Base-by-base conservation (phyloP, 2,888 invertebrate genomes). In the Siphlonurus alternatus region DNA sequence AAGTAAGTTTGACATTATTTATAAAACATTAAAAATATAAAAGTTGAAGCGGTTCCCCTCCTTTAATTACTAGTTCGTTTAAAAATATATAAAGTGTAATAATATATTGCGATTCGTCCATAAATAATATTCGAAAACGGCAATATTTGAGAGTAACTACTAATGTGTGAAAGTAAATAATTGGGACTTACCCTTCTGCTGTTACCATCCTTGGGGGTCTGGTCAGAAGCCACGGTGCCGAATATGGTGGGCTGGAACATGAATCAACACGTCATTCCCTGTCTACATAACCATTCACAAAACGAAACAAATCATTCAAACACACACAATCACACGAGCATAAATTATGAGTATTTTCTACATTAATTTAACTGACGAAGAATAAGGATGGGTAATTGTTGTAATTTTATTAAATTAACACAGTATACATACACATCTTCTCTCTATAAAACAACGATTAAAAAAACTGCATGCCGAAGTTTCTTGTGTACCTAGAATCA, bases 231-330 rank as follows among this genome's bases (percentile, higher is more conserved):
- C 67, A 82, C 81, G 22, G 83, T 82, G 65, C 83, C 83, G 71
- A 83, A 83, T 70, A 83, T 83, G 65, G 82, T 82, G 60, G 83
- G 83, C 83, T 83, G 75, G 71, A 77, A 81, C 73, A 73, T 72
- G 72, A 74, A 75, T 67, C 67, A 65, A 64, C 67, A 65, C 67
- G n/a, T 56, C 5, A 56, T 56, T 56, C 5, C 15, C 38, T 10
- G 15, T 15, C 5, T 38, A 38, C 38, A 38, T 10, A 5, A 38
- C 38, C 5, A 38, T 10, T 38, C 38, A 10, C 38, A 38, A 56
- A 56, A 56, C 56, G 5, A 56, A 56, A 7, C 7, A 20, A 20
- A n/a, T 18, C 19, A 10, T 22, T 56, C 7, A 56, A 7, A 5
- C n/a, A 56, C 56, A 56, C 56, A 56, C 56, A 56, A 56, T n/a